Percentiles rank a stretch among this genome's conserved stretches.
phyloP scores from a whole-genome alignment of 2,888 invertebrate species.

The Nebria brevicollis region DNA sequence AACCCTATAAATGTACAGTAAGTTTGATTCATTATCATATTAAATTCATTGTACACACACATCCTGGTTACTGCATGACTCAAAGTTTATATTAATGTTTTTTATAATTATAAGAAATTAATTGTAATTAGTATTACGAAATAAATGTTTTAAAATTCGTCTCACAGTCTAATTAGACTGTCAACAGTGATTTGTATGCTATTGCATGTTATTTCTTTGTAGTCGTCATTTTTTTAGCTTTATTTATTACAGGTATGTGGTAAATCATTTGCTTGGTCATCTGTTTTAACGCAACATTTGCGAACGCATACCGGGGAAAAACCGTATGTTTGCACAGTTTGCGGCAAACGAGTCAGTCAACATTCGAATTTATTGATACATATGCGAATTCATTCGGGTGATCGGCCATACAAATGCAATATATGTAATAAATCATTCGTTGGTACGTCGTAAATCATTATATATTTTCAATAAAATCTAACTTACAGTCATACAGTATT shows the following conservation, averaged over 20 bases:
- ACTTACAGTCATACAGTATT: too few relatives aligned
- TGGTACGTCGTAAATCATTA: slow-evolving; percentile 16
- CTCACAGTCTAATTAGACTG: too few relatives aligned
- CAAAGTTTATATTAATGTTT: too few relatives aligned
- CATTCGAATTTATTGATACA: slow-evolving; percentile 44
- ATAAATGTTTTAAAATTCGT: too few relatives aligned
- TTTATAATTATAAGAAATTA: too few relatives aligned
- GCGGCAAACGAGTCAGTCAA: slow-evolving; percentile 41
- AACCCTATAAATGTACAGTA: slow-evolving; percentile 44
- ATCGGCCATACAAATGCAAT: slow-evolving; percentile 37
- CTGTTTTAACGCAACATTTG: slow-evolving; percentile 39
- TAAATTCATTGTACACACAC: too few relatives aligned
- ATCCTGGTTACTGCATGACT: too few relatives aligned
- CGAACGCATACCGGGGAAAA: slow-evolving; percentile 44
- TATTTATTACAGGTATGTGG: slow-evolving; percentile 34
- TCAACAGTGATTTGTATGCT: too few relatives aligned
- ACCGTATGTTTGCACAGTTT: slow-evolving; percentile 45
- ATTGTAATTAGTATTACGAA: too few relatives aligned
- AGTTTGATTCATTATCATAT: background rate
- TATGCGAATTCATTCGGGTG: slow-evolving; percentile 42
- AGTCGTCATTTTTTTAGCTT: background rate
- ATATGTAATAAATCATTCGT: slow-evolving; percentile 39
- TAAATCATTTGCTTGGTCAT: slow-evolving; percentile 43
- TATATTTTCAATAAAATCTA: background rate
- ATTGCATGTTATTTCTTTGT: background rate